These are phyloP conservation scores for Cynaeus angustus DNA, from an alignment of 2,888 invertebrate genomes.

Conservation along the genomic window DNA sequence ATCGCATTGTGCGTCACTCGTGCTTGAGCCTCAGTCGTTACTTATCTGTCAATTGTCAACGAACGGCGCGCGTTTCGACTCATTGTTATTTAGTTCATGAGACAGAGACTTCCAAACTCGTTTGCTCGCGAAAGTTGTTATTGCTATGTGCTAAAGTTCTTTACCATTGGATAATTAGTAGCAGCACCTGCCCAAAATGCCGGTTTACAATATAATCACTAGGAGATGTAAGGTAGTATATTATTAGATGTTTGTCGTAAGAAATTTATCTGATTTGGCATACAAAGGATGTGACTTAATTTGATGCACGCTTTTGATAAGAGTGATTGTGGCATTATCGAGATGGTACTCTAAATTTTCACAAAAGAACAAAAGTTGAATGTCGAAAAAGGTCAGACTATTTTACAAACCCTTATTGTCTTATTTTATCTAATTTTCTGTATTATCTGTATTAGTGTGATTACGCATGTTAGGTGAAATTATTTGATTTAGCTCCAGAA, in stretches of 20 bases:
- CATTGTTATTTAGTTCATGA: conserved; percentile 35
- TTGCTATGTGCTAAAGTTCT: conserved; percentile 40
- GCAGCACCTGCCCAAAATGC: conserved; percentile 69
- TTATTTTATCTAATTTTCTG: conserved; percentile 21
- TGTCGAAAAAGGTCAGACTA: background rate
- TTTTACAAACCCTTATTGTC: conserved; percentile 11
- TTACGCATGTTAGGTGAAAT: conserved; percentile 14
- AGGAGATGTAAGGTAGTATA: conserved; percentile 76
- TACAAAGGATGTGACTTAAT: background rate
- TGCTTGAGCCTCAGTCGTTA: conserved; percentile 31
- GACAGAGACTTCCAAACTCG: conserved; percentile 25
- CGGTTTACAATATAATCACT: conserved; percentile 77
- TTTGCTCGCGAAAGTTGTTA: conserved; percentile 17
- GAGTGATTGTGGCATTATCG: too few relatives aligned
- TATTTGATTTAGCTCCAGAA: conserved; percentile 25
- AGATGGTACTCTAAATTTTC: too few relatives aligned
- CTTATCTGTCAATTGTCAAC: conserved; percentile 49
- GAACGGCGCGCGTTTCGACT: conserved; percentile 43
- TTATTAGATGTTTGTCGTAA: conserved; percentile 7
- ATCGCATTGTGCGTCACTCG: conserved; percentile 36
- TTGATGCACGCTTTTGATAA: too few relatives aligned
- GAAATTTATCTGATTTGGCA: conserved; percentile 12
- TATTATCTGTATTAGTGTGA: conserved; percentile 25
- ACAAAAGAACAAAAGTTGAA: too few relatives aligned
- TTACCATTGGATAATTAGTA: background rate